Percentiles rank a stretch among this genome's conserved stretches.
phyloP scores from a whole-genome alignment of 2,113 vertebrate genomes.

The Phylloscopus whistleri region DNA sequence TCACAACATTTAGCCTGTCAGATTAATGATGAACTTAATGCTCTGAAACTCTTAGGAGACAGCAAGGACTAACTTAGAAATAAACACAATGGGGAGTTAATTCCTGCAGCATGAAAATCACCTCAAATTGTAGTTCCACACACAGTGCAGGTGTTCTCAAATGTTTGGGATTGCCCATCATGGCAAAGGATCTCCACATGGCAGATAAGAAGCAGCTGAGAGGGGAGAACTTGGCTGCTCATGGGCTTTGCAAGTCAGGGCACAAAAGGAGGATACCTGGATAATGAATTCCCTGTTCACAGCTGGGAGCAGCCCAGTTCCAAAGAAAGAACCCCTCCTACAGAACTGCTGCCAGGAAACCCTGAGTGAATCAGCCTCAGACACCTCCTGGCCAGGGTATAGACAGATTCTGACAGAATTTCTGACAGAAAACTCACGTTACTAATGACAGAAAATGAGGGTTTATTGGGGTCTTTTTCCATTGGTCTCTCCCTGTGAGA shows the following conservation, averaged over 20 bases:
- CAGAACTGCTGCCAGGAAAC: background rate
- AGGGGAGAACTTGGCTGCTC: background rate
- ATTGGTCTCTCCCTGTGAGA: background rate
- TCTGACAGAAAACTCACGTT: background rate
- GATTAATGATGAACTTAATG: background rate
- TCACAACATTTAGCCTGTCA: background rate
- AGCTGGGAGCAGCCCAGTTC: background rate
- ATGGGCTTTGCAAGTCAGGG: background rate
- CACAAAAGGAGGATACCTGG: background rate
- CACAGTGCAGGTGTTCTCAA: background rate
- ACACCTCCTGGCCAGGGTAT: background rate
- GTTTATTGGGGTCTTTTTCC: background rate
- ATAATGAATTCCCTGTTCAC: background rate
- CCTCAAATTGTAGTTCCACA: background rate
- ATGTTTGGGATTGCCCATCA: background rate
- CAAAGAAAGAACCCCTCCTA: background rate
- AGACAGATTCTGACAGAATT: background rate
- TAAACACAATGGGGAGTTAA: background rate
- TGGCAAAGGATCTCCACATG: background rate
- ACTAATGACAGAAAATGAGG: background rate
- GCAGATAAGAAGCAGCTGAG: background rate
- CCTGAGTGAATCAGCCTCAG: background rate
- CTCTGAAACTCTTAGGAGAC: background rate
- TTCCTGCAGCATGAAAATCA: background rate
- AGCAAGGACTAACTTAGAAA: background rate